These are phyloP conservation scores for Electrophaes corylata DNA, from an alignment of 2,888 invertebrate species.

Conservation along the genomic window DNA sequence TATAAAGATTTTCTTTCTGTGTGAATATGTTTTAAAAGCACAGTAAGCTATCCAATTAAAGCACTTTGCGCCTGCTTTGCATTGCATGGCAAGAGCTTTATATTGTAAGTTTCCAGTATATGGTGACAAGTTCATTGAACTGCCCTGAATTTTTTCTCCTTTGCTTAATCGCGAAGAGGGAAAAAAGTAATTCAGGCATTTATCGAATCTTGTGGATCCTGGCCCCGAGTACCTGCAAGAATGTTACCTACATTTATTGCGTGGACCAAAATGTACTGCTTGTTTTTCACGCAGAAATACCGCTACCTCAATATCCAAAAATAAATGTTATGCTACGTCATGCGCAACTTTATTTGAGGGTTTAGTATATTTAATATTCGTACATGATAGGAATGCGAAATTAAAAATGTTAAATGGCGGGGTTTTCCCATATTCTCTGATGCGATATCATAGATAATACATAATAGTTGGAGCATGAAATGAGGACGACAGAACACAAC, in stretches of 20 bases:
- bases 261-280: slow-evolving; percentile 47
- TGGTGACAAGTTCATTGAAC: slow-evolving; percentile 56
- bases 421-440: slow-evolving; percentile 5
- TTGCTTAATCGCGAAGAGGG: slow-evolving; percentile 43
- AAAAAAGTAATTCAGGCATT: slow-evolving; percentile 57
- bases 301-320: slow-evolving; percentile 65
- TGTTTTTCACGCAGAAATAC: slow-evolving; percentile 58
- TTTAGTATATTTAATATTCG: slow-evolving; percentile 19
- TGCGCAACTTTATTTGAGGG: slow-evolving; percentile 34
- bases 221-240: slow-evolving; percentile 64
- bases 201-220: slow-evolving; percentile 64
- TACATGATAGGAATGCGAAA: slow-evolving; percentile 16
- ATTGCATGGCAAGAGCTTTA: slow-evolving; percentile 32
- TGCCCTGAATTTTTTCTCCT: slow-evolving; percentile 16
- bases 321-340: slow-evolving; percentile 63
- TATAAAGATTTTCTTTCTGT: too few relatives aligned
- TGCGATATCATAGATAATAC: slow-evolving; percentile 1
- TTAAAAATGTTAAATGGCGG: slow-evolving; percentile 1
- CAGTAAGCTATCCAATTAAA: not conserved
- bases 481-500: slow-evolving; percentile 5
- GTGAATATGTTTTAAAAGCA: not conserved
- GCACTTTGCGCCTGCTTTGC: slow-evolving; percentile 5
- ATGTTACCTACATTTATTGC: too few relatives aligned
- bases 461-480: slow-evolving; percentile 12
- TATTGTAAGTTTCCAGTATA: slow-evolving; percentile 28